Base-by-base conservation (phyloP, 2,113 vertebrate species). In the Trochalopteron elliotii region DNA sequence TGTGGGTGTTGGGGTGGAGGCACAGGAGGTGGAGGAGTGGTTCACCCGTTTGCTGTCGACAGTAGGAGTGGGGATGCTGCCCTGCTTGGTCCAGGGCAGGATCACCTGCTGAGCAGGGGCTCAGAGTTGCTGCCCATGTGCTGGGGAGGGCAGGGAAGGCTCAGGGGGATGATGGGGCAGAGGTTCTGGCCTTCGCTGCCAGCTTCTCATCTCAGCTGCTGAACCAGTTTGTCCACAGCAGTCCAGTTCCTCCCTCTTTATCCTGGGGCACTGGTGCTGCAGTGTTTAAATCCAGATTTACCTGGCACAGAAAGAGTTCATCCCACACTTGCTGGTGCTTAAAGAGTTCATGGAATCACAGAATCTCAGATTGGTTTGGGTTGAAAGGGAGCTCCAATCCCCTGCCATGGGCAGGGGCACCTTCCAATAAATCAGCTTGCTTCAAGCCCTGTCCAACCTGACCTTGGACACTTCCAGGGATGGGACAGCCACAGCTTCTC, bases 1-100 rank as follows among this genome's bases (percentile, higher is more conserved):
- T 2, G 10, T 39, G 57, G 77, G 42, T 53, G n/a, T 49, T 4
- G 12, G 72, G 56, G 17, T 12, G 21, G 56, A 81, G 64, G 28
- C 28, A 22, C 16, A 5, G 5, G 7, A 59, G 15, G 35, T 21
- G 39, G 25, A 89, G 68, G 23, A 42, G 47, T 39, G 30, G 33
- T 65, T 67, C 83, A 39, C 37, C 5, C 1, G 0, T 28, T 13
- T 3, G 7, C 44, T 79, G 24, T 11, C 0, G 0, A 4, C 18
- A 40, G 22, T 7, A 19, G 81, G 30, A 70, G 31, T 1, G 6
- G 31, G 56, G 59, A 68, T 21, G 15, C 15, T 44, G 35, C 21
- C 37, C 28, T 1, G 2, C 55, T 59, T 35, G 57, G 15, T 23
- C 28, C 55, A 44, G 55, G 45, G n/a, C 12, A 56, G 18, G 55